phyloP scores from a whole-genome alignment of 2,113 vertebrate species.

The Epinephelus cyanopodus region DNA sequence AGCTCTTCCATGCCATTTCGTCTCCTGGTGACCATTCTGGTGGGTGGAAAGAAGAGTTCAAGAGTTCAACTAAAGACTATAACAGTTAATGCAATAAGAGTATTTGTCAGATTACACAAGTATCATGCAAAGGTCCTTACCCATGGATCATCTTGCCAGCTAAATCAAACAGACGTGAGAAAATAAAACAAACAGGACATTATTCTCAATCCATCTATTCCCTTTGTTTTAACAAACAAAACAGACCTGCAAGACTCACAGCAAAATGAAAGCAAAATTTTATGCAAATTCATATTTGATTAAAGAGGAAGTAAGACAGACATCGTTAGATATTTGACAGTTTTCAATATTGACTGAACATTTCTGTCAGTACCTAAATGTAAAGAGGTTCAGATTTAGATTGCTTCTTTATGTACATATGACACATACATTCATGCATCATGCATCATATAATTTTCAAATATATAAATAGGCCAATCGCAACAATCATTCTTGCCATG shows the following conservation, averaged over 20 bases:
- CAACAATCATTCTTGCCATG: too few relatives aligned
- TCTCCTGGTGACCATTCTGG: fast-evolving
- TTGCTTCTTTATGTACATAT: background rate
- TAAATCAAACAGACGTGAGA: background rate
- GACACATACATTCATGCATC: background rate
- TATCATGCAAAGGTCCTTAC: conserved; percentile 17
- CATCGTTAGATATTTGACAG: too few relatives aligned
- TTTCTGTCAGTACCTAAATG: background rate
- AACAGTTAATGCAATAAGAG: background rate
- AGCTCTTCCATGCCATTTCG: fast-evolving
- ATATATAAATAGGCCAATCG: too few relatives aligned
- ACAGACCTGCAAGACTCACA: too few relatives aligned
- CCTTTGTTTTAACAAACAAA: too few relatives aligned
- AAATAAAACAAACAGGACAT: background rate
- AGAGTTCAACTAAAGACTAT: background rate
- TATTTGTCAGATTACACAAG: background rate
- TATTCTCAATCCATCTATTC: background rate
- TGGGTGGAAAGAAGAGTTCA: background rate
- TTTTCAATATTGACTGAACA: too few relatives aligned
- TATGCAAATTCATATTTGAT: background rate
- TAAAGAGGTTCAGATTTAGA: background rate
- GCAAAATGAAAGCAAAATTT: background rate
- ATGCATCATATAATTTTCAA: too few relatives aligned
- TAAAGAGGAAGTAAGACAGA: background rate
- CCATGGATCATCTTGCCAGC: fast-evolving